Evolutionary conservation across 2,888 invertebrate genomes (phyloP), one percentile per base, ranked within the genome.

Genomic region (Eupithecia subumbrata): DNA sequence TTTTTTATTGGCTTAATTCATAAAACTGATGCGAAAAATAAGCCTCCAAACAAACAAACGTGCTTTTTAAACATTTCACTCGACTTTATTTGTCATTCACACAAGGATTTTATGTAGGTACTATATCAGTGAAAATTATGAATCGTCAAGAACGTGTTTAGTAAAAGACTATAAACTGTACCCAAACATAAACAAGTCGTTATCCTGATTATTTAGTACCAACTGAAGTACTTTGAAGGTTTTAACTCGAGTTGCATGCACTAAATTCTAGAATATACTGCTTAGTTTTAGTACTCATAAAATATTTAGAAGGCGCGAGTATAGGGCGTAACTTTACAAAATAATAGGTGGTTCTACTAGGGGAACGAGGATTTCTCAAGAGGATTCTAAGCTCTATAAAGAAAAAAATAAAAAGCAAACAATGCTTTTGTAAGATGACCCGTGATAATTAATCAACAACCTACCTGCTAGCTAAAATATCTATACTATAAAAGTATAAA

Each of bases 211-310:
- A 69, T 69, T 74, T 64, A 69, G 37, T 69, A 45, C 14, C 60
- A 25, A 60, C 73, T 34, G 63, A 45, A 69, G 45, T 64, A 64
- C 43, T 69, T 74, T 64, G 63, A 48, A 69, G 69, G 52, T 69
- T 75, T 69, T 72, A 64, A 18, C 18, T 30, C 11, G 25, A 43
- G 25, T 60, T 64, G 30, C 8, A 43, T 37, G 16, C 25, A 60
- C 25, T 71, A 71, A 71, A 71, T 37, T 56, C 37, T 14, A 40
- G 25, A 43, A 68, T 37, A 43, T 68, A 67, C 40, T 56, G 68
- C 56, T 73, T 68, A 68, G 73, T 30, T 60, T 60, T 45, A 25
- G 56, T 68, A 72, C 12, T 40, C 22, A 16, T 56, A 25, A 56
- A 72, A 67, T 43, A 56, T 72, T 67, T 52, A 56, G 67, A 25